Percentiles rank a stretch among this genome's conserved stretches.
Conservation (phyloP, 2,113 vertebrate species). For the Ptyas mucosa region DNA sequence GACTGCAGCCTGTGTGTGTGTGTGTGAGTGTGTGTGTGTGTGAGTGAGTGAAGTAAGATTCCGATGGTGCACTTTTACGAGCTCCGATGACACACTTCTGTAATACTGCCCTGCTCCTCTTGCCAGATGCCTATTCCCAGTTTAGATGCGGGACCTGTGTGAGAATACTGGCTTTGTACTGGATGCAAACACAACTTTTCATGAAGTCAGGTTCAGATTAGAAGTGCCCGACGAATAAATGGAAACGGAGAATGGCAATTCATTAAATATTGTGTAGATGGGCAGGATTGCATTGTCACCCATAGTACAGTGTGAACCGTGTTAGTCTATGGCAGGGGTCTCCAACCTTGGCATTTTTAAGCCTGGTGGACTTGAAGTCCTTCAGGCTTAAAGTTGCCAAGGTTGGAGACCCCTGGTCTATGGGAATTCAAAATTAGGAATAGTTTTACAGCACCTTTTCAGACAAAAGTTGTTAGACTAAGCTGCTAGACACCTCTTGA, state of each 20-base stretch:
- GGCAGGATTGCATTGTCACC: not conserved
- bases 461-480: not conserved
- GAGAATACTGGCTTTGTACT: not conserved
- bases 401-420: too few species aligned
- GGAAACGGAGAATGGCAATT: not conserved
- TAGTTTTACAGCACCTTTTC: not conserved
- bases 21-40: too few species aligned
- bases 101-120: not conserved
- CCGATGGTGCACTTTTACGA: not conserved
- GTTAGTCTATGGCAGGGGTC: not conserved
- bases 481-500: not conserved
- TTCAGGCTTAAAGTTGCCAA: too few species aligned
- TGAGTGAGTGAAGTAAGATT: not conserved
- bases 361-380: too few species aligned
- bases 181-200: not conserved
- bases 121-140: not conserved
- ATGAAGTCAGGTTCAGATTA: not conserved
- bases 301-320: not conserved
- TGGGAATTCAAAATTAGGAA: not conserved
- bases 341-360: too few species aligned
- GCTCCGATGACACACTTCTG: too few species aligned
- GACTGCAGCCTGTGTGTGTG: not conserved
- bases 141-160: not conserved
- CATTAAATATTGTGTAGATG: not conserved
- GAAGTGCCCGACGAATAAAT: not conserved